These are phyloP conservation scores for Eulithis testata DNA, from an alignment of 2,888 invertebrate genomes.

Conservation along the genomic window DNA sequence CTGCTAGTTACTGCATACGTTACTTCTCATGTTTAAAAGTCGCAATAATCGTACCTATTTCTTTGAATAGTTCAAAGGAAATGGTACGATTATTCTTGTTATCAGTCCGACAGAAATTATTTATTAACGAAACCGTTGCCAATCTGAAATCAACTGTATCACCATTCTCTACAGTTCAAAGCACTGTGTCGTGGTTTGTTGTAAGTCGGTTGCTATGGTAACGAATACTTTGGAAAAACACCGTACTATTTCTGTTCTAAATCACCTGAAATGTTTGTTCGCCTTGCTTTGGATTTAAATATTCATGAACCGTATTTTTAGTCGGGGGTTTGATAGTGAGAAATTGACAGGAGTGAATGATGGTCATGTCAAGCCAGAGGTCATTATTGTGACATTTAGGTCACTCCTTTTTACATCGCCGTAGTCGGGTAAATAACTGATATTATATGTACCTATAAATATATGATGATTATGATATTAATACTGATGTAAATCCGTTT, in stretches of 20 bases:
- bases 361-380: not conserved
- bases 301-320: slow-evolving; percentile 37
- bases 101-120: slow-evolving; percentile 35
- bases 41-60: slow-evolving; percentile 30
- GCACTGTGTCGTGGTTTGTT: slow-evolving; percentile 47
- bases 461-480: no score
- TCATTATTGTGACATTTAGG: not conserved
- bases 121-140: slow-evolving; percentile 30
- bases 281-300: slow-evolving; percentile 34
- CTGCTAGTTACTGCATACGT: no score
- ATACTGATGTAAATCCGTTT: no score
- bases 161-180: slow-evolving; percentile 23
- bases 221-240: slow-evolving; percentile 47
- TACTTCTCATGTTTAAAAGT: slow-evolving; percentile 4
- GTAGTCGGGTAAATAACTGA: no score
- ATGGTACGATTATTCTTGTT: slow-evolving; percentile 8
- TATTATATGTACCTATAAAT: no score
- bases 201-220: slow-evolving; percentile 56
- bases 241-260: slow-evolving; percentile 29
- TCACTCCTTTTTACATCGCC: no score
- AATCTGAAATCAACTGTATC: slow-evolving; percentile 24
- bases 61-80: slow-evolving; percentile 21
- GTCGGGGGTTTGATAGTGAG: slow-evolving; percentile 1
- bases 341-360: slow-evolving; percentile 18
- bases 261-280: slow-evolving; percentile 48